A percentile compares a stretch with the other conserved stretches of the same genome.
Evolutionary conservation across 1,140 invertebrate genomes (phyloP).

Genomic region (Zaprionus africanus): DNA sequence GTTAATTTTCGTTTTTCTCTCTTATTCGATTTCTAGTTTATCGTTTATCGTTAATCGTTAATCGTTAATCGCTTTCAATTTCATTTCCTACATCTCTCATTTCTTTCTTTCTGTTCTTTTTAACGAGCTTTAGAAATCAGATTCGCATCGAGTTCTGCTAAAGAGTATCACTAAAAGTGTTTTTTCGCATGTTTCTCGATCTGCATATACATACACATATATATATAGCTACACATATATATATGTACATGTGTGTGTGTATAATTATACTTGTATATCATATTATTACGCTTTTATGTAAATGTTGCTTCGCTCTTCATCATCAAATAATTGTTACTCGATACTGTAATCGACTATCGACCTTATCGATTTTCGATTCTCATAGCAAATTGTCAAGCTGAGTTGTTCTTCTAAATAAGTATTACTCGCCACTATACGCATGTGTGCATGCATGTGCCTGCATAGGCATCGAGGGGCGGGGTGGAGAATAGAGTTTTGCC

Average conservation of each 20-base stretch:
- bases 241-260: slow-evolving; percentile 15
- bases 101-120: slow-evolving; percentile 28
- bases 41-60: not conserved
- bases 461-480: slow-evolving; percentile 36
- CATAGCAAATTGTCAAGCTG: slow-evolving; percentile 32
- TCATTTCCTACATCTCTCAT: slow-evolving; percentile 34
- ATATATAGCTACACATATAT: slow-evolving; percentile 28
- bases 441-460: slow-evolving; percentile 20
- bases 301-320: slow-evolving; percentile 28
- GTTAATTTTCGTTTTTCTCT: slow-evolving; percentile 17
- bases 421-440: not conserved
- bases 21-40: slow-evolving; percentile 48
- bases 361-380: not conserved
- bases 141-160: slow-evolving; percentile 53
- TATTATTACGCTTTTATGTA: slow-evolving; percentile 28
- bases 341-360: not conserved
- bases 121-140: slow-evolving; percentile 46
- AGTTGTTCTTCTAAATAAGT: not conserved
- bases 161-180: slow-evolving; percentile 73
- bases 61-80: slow-evolving; percentile 4
- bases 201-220: slow-evolving; percentile 12
- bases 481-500: not conserved
- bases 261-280: slow-evolving; percentile 16
- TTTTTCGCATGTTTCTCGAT: slow-evolving; percentile 8
- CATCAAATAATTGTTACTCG: slow-evolving; percentile 28